A percentile compares a stretch with the other conserved stretches of the same genome.
Conservation (phyloP, 1,140 invertebrate genomes). For the Papilio xuthus region DNA sequence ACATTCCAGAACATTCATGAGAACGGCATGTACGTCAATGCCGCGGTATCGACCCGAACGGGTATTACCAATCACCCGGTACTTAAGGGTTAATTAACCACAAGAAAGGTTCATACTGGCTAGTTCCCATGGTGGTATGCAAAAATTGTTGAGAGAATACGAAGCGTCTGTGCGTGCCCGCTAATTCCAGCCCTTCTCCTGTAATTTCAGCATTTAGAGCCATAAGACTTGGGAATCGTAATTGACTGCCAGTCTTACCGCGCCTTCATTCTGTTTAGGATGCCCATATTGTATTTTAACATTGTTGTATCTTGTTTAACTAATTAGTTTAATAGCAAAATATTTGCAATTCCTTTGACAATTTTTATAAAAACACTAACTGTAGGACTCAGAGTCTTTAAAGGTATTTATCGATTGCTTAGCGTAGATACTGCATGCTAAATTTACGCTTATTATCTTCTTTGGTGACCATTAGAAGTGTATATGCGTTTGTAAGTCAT, state of each 20-base stretch:
- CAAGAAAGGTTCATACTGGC: conserved; percentile 50
- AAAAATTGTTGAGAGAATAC: conserved; percentile 76
- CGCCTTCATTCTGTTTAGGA: conserved; percentile 20
- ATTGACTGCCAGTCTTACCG: conserved; percentile 41
- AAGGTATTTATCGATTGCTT: neutral
- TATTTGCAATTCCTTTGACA: neutral
- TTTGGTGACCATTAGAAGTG: neutral
- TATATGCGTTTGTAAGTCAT: too few species aligned
- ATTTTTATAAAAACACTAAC: neutral
- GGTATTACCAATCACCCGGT: conserved; percentile 54
- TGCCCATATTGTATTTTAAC: neutral
- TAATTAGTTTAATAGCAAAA: neutral
- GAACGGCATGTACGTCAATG: conserved; percentile 31
- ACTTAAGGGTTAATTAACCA: conserved; percentile 57
- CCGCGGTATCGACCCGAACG: conserved; percentile 48
- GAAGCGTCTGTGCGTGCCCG: conserved; percentile 59
- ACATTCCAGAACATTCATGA: conserved; percentile 39
- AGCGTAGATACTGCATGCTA: neutral
- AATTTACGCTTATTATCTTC: neutral
- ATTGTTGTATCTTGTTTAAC: neutral
- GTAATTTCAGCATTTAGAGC: conserved; percentile 69
- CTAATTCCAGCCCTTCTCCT: conserved; percentile 55
- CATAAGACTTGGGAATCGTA: conserved; percentile 52
- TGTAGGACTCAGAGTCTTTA: neutral
- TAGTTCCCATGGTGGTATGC: conserved; percentile 74